Conservation (phyloP, 35 echinoderm and acorn worm species). For the Ophioderma brevispina region DNA sequence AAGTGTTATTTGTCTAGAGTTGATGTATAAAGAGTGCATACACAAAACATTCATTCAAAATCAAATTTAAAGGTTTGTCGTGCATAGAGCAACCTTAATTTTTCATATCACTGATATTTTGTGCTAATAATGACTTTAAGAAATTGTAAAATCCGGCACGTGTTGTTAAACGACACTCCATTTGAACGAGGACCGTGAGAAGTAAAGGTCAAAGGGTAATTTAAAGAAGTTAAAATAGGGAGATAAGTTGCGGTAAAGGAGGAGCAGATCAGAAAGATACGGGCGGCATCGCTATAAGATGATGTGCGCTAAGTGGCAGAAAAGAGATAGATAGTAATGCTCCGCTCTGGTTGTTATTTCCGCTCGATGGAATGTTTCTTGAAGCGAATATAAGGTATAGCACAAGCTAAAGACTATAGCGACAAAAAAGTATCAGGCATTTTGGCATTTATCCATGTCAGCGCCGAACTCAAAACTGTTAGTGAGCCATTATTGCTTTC, state of each 20-base stretch:
- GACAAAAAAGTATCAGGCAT: slow-evolving; percentile 6
- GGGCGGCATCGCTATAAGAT: not conserved
- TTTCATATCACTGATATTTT: no score
- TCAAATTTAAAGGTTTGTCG: no score
- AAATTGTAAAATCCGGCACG: no score
- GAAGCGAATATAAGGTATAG: not conserved
- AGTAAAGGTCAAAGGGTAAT: not conserved
- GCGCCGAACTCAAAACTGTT: not conserved
- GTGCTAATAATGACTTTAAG: no score
- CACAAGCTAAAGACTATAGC: not conserved
- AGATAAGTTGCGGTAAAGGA: not conserved
- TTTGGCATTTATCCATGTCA: not conserved
- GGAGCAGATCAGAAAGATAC: not conserved
- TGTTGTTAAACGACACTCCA: no score
- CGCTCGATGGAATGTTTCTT: not conserved
- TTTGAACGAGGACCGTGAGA: no score
- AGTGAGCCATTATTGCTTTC: slow-evolving; percentile 9
- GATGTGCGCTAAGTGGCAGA: not conserved
- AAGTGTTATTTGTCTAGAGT: no score
- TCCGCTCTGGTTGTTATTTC: not conserved
- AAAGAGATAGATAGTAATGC: not conserved
- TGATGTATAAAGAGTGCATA: no score
- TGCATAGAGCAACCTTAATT: no score
- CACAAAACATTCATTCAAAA: no score
- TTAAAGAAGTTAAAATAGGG: not conserved